Evolutionary conservation across 2,797 vertebrate species (phyloP).

Genomic region (Ctenochaetus hawaiiensis): DNA sequence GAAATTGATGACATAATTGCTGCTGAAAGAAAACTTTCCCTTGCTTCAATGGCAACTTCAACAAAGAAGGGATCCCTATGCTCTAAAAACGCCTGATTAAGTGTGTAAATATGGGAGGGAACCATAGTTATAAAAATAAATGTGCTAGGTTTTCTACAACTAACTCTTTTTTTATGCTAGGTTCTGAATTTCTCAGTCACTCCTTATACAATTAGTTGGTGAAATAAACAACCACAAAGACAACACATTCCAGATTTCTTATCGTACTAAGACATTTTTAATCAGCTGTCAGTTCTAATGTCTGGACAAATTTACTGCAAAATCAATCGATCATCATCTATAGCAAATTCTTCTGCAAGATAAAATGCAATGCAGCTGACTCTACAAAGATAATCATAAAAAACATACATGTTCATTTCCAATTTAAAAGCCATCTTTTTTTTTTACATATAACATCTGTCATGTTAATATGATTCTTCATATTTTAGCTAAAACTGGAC

Average conservation of each 20-base stretch:
- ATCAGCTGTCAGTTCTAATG: conserved; percentile 27
- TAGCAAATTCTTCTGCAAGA: conserved; percentile 12
- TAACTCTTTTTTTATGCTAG: too few relatives aligned
- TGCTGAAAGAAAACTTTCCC: too few relatives aligned
- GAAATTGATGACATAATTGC: too few relatives aligned
- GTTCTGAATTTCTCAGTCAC: background rate
- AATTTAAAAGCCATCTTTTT: background rate
- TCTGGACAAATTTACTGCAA: conserved; percentile 13
- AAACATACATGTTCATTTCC: conserved; percentile 24
- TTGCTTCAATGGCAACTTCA: too few relatives aligned
- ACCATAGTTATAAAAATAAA: too few relatives aligned
- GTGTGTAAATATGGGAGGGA: too few relatives aligned
- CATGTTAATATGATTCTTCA: background rate
- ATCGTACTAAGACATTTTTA: conserved; percentile 37
- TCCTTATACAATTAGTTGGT: background rate
- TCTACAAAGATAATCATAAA: conserved; percentile 23
- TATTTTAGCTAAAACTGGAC: background rate
- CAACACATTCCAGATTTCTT: conserved; percentile 6
- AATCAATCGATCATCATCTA: conserved; percentile 13
- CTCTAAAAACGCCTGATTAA: too few relatives aligned
- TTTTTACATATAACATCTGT: background rate
- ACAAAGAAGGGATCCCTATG: too few relatives aligned
- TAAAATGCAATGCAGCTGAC: conserved; percentile 29
- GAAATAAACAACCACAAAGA: background rate
- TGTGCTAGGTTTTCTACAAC: too few relatives aligned